Evolutionary conservation across 2,888 invertebrate species (phyloP), one percentile per base, ranked within the genome.

Genomic region (Drosophila ezoana): DNA sequence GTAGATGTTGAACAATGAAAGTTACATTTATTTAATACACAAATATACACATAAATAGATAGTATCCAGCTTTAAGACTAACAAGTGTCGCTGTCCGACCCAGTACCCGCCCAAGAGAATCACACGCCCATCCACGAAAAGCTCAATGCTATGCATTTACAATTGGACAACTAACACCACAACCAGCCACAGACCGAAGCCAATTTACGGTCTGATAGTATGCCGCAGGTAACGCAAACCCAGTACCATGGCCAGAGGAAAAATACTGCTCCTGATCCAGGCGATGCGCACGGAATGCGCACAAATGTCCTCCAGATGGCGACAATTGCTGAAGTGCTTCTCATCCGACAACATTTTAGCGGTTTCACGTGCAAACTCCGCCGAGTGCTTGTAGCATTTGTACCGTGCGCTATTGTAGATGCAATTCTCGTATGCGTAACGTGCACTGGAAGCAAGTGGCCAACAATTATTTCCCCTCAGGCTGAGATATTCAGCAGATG

Each of bases 391-490:
- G 62, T 91, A 91, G 76, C 92, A 92, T 66, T 92, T 92, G 72
- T 89, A 92, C 0, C 92, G 87, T 5, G 92, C 92, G 47, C 92
- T 92, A 28, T 91, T 92, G 72, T 90, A 91, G 62, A 92, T 91
- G 80, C 92, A 92, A 38, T 90, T 91, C 76, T 92, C 92, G 54
- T 92, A 92, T 32, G 92, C 92, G 60, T 90, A 87, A n/a, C 92
- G 90, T 38, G 92, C 90, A 60, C 92, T 92, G 72, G 11, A 64
- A 70, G 6, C 20, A 48, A 18, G 14, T 41, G 35, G 1, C 13
- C 13, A 14, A n/a, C 9, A 35, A 18, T 52, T 23, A 48, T 9
- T 10, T 5, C 4, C 6, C n/a, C 4, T 3, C 33, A 0, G n/a
- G 28, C 28, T 28, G 28, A 28, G 28, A 28, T 28, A 28, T 35